Evolutionary conservation across 2,888 invertebrate species (phyloP).

Genomic region (Odiellus spinosus): DNA sequence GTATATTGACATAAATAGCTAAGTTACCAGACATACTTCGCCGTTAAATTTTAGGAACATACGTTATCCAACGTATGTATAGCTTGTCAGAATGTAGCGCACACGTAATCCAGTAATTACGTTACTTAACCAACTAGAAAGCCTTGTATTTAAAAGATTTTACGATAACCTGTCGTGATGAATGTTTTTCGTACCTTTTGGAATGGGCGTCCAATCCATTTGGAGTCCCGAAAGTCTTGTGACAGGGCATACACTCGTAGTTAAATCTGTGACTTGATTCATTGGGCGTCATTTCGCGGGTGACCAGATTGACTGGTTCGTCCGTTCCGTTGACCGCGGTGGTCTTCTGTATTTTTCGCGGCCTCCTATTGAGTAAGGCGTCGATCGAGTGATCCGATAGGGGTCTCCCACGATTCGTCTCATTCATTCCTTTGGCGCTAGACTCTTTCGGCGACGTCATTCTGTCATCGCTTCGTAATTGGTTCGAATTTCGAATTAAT

Average conservation of each 20-base stretch:
- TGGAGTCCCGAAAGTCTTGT: not conserved
- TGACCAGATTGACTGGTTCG: not conserved
- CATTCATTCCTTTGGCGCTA: not conserved
- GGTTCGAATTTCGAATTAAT: not conserved
- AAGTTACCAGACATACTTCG: too few relatives aligned
- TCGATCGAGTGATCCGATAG: not conserved
- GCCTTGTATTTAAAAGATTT: too few relatives aligned
- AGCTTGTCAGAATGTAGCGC: too few relatives aligned
- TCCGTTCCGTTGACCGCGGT: not conserved
- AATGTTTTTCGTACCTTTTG: too few relatives aligned
- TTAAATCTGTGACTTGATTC: too few relatives aligned
- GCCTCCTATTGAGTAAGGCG: not conserved
- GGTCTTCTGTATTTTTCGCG: not conserved
- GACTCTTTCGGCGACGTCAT: not conserved
- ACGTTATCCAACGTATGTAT: too few relatives aligned
- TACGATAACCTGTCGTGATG: too few relatives aligned
- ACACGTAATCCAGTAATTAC: too few relatives aligned
- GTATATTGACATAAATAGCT: too few relatives aligned
- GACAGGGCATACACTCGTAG: not conserved
- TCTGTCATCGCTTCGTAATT: too few relatives aligned
- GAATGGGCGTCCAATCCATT: not conserved
- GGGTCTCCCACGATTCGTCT: not conserved
- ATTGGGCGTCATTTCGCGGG: not conserved
- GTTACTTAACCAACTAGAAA: too few relatives aligned
- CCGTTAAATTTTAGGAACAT: too few relatives aligned